phyloP scores from a whole-genome alignment of 2,113 vertebrate genomes.

The Percina caprodes region DNA sequence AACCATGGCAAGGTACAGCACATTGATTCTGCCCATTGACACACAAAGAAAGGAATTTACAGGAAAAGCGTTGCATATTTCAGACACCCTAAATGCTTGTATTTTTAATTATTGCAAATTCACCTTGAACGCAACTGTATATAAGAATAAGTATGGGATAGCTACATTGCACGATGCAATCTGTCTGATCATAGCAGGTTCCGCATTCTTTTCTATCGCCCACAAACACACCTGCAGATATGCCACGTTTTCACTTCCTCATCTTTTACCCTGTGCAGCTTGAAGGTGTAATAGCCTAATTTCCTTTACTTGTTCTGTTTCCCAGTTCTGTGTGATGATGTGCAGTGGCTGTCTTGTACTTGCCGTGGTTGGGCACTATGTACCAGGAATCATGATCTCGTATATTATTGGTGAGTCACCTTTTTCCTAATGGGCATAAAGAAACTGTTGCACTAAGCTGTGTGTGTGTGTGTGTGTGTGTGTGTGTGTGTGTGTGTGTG shows the following conservation, averaged over 20 bases:
- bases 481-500: no score
- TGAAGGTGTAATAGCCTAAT: neutral
- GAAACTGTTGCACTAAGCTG: no score
- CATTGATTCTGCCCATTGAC: neutral
- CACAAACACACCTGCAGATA: slow-evolving; percentile 18
- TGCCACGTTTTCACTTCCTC: neutral
- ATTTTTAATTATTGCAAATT: neutral
- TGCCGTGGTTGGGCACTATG: slow-evolving; percentile 93
- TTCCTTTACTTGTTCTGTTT: slow-evolving; percentile 9
- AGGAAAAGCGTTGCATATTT: neutral
- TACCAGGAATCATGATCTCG: slow-evolving; percentile 99
- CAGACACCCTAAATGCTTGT: neutral
- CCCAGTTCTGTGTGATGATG: slow-evolving; percentile 93
- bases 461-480: no score
- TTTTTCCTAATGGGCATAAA: neutral
- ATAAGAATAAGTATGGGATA: neutral
- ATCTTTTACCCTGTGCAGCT: neutral
- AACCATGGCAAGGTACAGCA: slow-evolving; percentile 92
- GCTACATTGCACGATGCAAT: neutral
- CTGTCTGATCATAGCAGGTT: neutral
- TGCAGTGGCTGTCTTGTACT: slow-evolving; percentile 91
- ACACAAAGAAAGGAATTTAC: neutral
- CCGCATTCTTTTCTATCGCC: neutral
- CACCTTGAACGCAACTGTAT: neutral
- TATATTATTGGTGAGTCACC: slow-evolving; percentile 95